Evolutionary conservation across 2,888 invertebrate species (phyloP), one percentile per base, ranked within the genome.

Genomic region (Aspidapion aeneum): DNA sequence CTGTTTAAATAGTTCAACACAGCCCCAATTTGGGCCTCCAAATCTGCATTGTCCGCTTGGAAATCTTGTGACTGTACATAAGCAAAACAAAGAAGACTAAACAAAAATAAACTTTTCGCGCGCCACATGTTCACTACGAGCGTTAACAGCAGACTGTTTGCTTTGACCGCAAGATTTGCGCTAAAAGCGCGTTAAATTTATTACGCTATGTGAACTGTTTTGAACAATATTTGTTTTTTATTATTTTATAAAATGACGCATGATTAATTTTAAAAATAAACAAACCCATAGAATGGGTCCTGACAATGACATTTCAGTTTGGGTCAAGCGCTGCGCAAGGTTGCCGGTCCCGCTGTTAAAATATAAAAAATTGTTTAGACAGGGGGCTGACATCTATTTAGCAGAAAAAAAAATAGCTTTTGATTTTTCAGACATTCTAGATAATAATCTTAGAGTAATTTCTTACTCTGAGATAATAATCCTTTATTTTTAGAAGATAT

Each of bases 1-100:
- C 79, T 79, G 74, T 84, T 85, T 68, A 83, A 78, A 74, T 81
- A 80, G 48, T 81, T 73, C 66, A 85, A 71, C 67, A 85, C 67
- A 74, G 79, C 76, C 74, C 78, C 64, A 77, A 76, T 71, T 64
- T 74, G 62, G 19, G 63, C 52, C 12, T n/a, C 18, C 56, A 22
- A 57, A 2, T 58, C 18, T 57, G 54, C 59, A 66, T 35, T 63
- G 21, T 64, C 52, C 3, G 1, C 17, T 3, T 35, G 35, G 35
- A 20, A 21, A 60, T 58, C 17, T 52, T 52, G 52, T 3, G 7
- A 52, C 5, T 18, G 3, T n/a, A 52, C 52, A 12, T 3, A 35
- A 35, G 35, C 35, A 35, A 35, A 7, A 35, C 35, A 35, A 35
- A 35, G 35, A n/a, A n/a, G n/a, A n/a, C n/a, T n/a, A 12, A 35